Conservation (phyloP, 2,797 vertebrate species). For the Poeciliopsis turneri region DNA sequence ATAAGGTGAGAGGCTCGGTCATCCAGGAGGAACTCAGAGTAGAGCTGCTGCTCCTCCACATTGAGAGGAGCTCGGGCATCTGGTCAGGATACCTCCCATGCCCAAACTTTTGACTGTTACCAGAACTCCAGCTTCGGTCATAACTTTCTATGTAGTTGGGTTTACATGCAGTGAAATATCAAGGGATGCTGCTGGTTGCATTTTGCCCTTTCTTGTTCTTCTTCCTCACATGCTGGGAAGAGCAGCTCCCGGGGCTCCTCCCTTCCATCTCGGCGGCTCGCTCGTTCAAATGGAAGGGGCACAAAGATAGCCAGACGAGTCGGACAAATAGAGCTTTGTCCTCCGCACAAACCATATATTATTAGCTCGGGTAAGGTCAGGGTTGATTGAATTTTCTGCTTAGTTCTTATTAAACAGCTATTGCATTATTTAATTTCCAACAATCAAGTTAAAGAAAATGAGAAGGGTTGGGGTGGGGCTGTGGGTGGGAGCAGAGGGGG, state of each 20-base stretch:
- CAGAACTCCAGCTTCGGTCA: neutral
- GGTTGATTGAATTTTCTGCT: constrained; percentile 86
- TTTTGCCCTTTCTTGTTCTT: constrained; percentile 3
- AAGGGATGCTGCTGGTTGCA: constrained; percentile 1
- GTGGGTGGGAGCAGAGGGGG: neutral
- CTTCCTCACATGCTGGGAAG: constrained; percentile 32
- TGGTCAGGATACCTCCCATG: too few species aligned
- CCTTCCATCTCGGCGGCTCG: constrained; percentile 40
- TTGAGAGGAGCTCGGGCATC: too few species aligned
- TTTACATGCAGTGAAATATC: constrained; percentile 8
- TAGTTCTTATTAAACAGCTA: constrained; percentile 85
- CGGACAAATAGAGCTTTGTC: constrained; percentile 79
- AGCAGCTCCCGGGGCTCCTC: constrained; percentile 23
- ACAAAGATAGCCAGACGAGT: constrained; percentile 65
- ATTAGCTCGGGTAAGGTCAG: constrained; percentile 83
- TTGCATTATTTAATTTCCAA: constrained; percentile 87
- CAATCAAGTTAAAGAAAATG: constrained; percentile 77
- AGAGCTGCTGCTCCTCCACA: too few species aligned
- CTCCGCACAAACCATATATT: constrained; percentile 72
- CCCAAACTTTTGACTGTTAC: neutral
- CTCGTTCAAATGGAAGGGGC: constrained; percentile 62
- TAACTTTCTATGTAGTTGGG: neutral
- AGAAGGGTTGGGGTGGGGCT: constrained; percentile 3
- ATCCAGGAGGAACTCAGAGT: too few species aligned
- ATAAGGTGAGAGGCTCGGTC: too few species aligned